Evolutionary conservation across 1,140 invertebrate species (phyloP).

Genomic region (Amphibalanus amphitrite): DNA sequence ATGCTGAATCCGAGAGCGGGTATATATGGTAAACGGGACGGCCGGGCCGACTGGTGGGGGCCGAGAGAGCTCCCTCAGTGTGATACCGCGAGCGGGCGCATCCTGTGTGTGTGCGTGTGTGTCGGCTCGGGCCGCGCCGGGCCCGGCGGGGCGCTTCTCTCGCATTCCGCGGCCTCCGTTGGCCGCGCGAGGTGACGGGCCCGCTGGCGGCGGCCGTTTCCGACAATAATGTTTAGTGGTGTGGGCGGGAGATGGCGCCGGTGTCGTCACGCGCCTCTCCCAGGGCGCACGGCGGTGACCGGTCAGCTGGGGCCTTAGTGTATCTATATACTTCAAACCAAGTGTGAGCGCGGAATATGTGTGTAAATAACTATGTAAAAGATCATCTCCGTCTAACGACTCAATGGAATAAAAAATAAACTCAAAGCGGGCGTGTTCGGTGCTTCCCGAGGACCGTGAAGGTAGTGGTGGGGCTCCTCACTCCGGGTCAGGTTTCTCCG

Average conservation of each 20-base stretch:
- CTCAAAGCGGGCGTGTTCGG: neutral
- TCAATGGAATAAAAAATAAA: neutral
- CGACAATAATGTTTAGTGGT: neutral
- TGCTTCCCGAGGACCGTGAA: too few relatives aligned
- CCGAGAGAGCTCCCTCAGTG: neutral
- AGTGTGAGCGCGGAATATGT: neutral
- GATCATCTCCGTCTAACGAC: neutral
- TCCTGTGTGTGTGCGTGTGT: neutral
- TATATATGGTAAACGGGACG: neutral
- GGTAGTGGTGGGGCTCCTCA: too few relatives aligned
- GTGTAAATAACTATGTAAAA: slow-evolving; percentile 1
- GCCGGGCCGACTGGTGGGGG: too few relatives aligned
- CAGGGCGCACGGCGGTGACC: too few relatives aligned
- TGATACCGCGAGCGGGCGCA: neutral
- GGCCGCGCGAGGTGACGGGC: neutral
- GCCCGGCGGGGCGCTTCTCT: too few relatives aligned
- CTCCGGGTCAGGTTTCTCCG: too few relatives aligned
- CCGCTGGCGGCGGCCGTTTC: neutral
- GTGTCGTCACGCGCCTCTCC: neutral
- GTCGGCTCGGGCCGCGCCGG: too few relatives aligned
- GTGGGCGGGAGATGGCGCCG: neutral
- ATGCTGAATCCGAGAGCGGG: neutral
- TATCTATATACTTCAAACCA: slow-evolving; percentile 2
- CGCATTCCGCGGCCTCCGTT: neutral
- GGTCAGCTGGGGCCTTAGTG: neutral